Base-by-base conservation (phyloP, 2,888 invertebrate species). In the Graphium colonna region DNA sequence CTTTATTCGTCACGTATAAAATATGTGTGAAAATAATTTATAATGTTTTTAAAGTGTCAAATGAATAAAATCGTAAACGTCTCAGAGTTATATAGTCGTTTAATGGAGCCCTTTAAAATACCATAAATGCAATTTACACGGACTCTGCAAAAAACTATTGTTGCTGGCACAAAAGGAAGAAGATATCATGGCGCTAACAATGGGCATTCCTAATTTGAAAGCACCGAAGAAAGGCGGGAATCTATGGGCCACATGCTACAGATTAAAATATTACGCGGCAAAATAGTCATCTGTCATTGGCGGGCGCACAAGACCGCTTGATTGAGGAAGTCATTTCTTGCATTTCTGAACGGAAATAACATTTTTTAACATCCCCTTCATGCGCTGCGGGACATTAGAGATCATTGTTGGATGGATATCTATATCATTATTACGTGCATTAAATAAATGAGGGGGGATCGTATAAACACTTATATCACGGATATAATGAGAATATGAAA, bases 301-400 rank as follows among this genome's bases (percentile, higher is more conserved):
- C 60, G 54, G 58, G 58, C 42, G 66, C 70, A 67, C 67, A 47
- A 71, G 71, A 62, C 63, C 58, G 69, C 70, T 82, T 89, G 89
- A 89, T 89, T 89, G 87, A 87, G 89, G 89, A 89, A 89, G 89
- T 84, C 71, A 85, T 88, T 87, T 87, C 83, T 82, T 73, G 74
- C 76, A 66, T 77, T 69, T 78, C 73, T 73, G 74, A 82, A 76
- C 87, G 89, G 89, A 89, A 84, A 88, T 82, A 80, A 76, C 77
- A 50, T 50, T 75, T 80, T 84, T 88, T 80, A 68, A 75, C 73
- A 77, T 77, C 82, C 79, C 78, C 75, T 65, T 63, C 57, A 58
- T 61, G 57, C 73, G 61, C 73, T 59, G 69, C 68, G 76, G 75
- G 76, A 71, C 77, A 82, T 85, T 82, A 84, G 74, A 75, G 66